A percentile compares a stretch with the other conserved stretches of the same genome.
phyloP scores from a whole-genome alignment of 2,797 vertebrate species.

The Liasis olivaceus region DNA sequence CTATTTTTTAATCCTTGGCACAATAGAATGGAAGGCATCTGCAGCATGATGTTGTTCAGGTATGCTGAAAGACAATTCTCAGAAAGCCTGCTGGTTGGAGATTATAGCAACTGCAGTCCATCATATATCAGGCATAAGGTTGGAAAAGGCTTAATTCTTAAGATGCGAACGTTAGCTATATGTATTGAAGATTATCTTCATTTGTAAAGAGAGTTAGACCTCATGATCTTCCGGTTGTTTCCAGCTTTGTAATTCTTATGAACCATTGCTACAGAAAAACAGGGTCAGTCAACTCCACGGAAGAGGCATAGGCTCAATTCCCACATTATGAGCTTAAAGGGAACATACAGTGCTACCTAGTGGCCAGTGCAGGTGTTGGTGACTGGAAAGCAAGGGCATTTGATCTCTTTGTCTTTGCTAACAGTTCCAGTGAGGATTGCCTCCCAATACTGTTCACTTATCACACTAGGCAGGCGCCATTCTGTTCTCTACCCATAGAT shows the following conservation, averaged over 20 bases:
- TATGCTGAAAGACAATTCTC: background rate
- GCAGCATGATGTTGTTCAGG: background rate
- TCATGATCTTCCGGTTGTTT: background rate
- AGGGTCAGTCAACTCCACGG: background rate
- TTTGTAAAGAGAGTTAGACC: background rate
- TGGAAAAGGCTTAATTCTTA: background rate
- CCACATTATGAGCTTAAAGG: background rate
- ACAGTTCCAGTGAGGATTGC: background rate
- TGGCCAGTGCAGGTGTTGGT: background rate
- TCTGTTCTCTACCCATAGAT: background rate
- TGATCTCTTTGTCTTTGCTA: background rate
- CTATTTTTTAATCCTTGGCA: background rate
- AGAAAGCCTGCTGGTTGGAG: background rate
- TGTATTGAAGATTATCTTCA: background rate
- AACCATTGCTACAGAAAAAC: background rate
- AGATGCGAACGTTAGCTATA: background rate
- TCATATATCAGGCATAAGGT: background rate
- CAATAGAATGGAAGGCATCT: background rate
- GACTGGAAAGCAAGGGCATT: background rate
- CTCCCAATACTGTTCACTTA: background rate
- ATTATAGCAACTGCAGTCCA: background rate
- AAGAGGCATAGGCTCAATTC: background rate
- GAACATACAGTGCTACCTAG: background rate
- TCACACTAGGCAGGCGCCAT: background rate
- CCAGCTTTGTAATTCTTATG: background rate